These are phyloP conservation scores for Lepisosteus oculatus DNA, from an alignment of 2,113 vertebrate genomes.

Conservation along the genomic window DNA sequence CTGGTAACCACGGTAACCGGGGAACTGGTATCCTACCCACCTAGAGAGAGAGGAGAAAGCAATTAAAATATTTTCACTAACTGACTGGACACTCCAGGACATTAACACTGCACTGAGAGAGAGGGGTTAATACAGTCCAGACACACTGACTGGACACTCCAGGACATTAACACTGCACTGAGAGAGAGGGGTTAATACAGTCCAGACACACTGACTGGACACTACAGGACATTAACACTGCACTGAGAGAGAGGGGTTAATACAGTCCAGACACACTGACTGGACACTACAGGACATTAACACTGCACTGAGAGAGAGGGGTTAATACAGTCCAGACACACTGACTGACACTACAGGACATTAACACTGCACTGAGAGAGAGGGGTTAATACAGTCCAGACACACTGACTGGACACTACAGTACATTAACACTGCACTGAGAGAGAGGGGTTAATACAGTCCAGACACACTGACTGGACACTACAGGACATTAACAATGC, in stretches of 20 bases:
- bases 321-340: not conserved
- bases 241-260: not conserved
- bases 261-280: no score
- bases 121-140: not conserved
- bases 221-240: no score
- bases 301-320: not conserved
- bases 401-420: no score
- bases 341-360: no score
- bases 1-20: constrained; percentile 76
- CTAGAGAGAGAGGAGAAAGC: constrained; percentile 29
- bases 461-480: no score
- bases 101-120: not conserved
- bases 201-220: no score
- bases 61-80: no score
- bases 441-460: not conserved
- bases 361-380: not conserved
- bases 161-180: no score
- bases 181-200: not conserved
- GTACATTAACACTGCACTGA: not conserved
- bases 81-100: no score
- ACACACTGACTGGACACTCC: no score
- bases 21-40: constrained; percentile 71
- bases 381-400: not conserved
- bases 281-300: no score
- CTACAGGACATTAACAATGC: no score